Evolutionary conservation across 2,888 invertebrate genomes (phyloP).

Genomic region (Ligdia adustata): DNA sequence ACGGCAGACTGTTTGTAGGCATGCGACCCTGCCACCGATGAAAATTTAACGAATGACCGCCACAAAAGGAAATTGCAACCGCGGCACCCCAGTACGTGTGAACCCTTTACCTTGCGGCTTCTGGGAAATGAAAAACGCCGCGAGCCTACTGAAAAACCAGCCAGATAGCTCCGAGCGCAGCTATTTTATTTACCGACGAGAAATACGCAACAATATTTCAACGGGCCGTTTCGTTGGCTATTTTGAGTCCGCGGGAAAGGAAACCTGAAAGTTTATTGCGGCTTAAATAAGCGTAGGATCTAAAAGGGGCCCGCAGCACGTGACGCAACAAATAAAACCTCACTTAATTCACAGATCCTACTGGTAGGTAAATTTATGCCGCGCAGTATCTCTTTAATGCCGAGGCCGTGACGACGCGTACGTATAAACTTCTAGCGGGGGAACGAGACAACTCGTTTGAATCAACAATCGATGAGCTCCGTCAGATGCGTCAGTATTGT

Average conservation of each 20-base stretch:
- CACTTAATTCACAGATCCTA: conserved; percentile 78
- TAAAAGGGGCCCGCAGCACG: conserved; percentile 60
- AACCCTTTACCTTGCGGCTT: conserved; percentile 57
- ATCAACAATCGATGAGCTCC: conserved; percentile 60
- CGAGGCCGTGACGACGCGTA: conserved; percentile 75
- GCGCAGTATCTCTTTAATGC: conserved; percentile 78
- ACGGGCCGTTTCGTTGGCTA: conserved; percentile 26
- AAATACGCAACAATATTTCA: conserved; percentile 32
- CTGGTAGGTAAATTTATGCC: conserved; percentile 76
- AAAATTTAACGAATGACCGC: conserved; percentile 71
- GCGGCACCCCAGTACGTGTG: conserved; percentile 50
- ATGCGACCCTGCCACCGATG: conserved; percentile 60
- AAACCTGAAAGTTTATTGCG: conserved; percentile 54
- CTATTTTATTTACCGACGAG: conserved; percentile 40
- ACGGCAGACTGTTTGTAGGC: conserved; percentile 43
- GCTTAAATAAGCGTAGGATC: conserved; percentile 57
- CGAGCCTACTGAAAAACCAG: conserved; percentile 40
- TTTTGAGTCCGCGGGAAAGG: conserved; percentile 41
- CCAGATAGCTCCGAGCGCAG: conserved; percentile 34
- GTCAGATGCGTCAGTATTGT: conserved; percentile 44
- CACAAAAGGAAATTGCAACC: conserved; percentile 69
- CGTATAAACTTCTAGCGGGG: conserved; percentile 65
- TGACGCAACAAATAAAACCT: conserved; percentile 79
- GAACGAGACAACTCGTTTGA: conserved; percentile 61
- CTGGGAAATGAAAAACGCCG: conserved; percentile 49